Evolutionary conservation across 2,113 vertebrate genomes (phyloP).

Genomic region (Caloenas nicobarica): DNA sequence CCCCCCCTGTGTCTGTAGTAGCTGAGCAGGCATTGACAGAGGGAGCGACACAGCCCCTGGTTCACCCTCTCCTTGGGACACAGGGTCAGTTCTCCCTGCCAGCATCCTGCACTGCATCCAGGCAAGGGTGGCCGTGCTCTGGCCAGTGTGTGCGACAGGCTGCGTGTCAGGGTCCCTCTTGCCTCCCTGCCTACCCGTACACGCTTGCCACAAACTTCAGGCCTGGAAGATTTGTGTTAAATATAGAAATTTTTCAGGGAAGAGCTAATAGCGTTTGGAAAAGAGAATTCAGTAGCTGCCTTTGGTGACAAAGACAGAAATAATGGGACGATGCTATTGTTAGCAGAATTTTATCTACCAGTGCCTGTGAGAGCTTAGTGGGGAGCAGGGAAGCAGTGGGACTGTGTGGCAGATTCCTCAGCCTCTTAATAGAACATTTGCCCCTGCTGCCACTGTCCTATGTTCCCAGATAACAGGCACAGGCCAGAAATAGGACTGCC

Average conservation of each 20-base stretch:
- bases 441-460: background rate
- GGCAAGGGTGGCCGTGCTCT: fast-evolving
- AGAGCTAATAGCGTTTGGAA: slow-evolving; percentile 6
- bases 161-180: background rate
- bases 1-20: fast-evolving
- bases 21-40: background rate
- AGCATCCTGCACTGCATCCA: background rate
- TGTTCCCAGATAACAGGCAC: slow-evolving; percentile 57
- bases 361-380: background rate
- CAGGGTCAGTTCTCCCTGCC: background rate
- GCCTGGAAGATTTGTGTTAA: background rate
- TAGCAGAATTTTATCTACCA: slow-evolving; percentile 47
- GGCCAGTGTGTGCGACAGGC: fast-evolving
- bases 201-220: background rate
- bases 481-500: slow-evolving; percentile 57
- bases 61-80: background rate
- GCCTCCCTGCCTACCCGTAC: background rate
- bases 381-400: background rate
- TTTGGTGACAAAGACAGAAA: slow-evolving; percentile 29
- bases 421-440: slow-evolving; percentile 16
- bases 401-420: background rate
- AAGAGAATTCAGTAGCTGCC: slow-evolving; percentile 22
- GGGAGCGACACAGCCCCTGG: fast-evolving
- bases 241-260: slow-evolving; percentile 20
- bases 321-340: slow-evolving; percentile 31